Conservation (phyloP, 2,797 vertebrate genomes). For the Clarias laeviceps region DNA sequence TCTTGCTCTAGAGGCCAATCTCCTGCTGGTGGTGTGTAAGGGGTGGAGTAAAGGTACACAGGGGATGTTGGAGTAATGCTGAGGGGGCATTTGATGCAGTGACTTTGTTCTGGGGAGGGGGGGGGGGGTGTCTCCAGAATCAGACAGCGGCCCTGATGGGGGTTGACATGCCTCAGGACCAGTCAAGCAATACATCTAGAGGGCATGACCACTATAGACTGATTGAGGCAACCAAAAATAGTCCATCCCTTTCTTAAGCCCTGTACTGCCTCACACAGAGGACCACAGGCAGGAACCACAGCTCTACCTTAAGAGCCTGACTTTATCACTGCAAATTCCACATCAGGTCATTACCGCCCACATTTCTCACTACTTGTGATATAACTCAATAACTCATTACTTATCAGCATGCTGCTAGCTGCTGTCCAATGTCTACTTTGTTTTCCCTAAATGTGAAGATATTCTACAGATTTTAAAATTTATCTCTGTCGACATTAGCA, state of each 20-base stretch:
- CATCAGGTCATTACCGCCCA: not conserved
- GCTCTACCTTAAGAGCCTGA: not conserved
- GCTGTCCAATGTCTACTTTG: not conserved
- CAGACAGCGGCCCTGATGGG: constrained; percentile 54
- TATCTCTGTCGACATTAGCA: not conserved
- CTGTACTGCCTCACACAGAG: not conserved
- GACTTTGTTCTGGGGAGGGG: constrained; percentile 44
- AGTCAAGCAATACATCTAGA: constrained; percentile 61
- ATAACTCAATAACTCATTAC: no score
- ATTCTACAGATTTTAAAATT: not conserved
- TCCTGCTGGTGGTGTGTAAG: constrained; percentile 43
- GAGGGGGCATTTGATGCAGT: constrained; percentile 8
- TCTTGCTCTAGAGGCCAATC: constrained; percentile 42
- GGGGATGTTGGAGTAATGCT: not conserved
- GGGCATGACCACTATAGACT: constrained; percentile 45
- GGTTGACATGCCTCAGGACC: constrained; percentile 56
- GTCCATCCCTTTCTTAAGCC: constrained; percentile 10
- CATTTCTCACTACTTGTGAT: not conserved
- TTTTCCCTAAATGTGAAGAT: not conserved
- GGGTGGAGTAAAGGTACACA: constrained; percentile 29
- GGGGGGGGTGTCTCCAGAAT: constrained; percentile 45
- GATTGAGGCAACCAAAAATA: constrained; percentile 40
- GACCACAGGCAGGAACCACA: no score
- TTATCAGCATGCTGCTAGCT: constrained; percentile 6
- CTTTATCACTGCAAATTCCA: not conserved